Evolutionary conservation across 2,797 vertebrate species (phyloP), one percentile per base, ranked within the genome.

Genomic region (Phyllotis vaccarum): DNA sequence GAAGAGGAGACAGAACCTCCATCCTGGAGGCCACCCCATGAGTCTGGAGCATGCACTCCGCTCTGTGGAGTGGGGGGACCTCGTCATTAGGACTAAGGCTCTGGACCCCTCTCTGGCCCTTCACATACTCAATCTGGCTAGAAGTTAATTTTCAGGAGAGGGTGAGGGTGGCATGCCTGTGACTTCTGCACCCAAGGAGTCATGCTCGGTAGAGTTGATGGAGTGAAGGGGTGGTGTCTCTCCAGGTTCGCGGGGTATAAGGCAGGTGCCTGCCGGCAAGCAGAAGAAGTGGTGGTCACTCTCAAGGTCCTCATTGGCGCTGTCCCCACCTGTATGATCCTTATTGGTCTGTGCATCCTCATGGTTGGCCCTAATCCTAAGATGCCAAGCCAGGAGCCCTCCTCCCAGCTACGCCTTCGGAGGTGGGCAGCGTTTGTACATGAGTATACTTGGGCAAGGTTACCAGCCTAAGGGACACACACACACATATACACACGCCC

Each of bases 281-380:
- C 99, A 0, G 96, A 96, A 3, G 97, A 98, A 2, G 99, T 99
- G 78, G 99, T 99, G 75, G 98, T 99, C 95, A 99, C 99, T 0
- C 99, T 99, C 97, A 99, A 99, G 97, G 98, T 99, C 95, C 99
- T 99, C 96, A 99, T 99, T 1, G 99, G 99, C 2, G 99, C 98
- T 0, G 99, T 99, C 34, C 99, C 99, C 0, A 99, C 99, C 94
- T 97, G 98, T 96, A 99, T 99, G 97, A 99, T 99, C 82, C 95
- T 99, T 40, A 96, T 97, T 0, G 99, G 99, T 40, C 98, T 99
- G 66, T 96, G 99, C 98, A 99, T 99, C 98, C 99, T 99, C 3
- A 85, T 99, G 96, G 98, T 99, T 62, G 99, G 99, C 95, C 99
- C 99, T 0, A 99, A 99, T 98, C 99, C 98, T 4, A 99, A 99